Evolutionary conservation across 2,888 invertebrate genomes (phyloP), one percentile per base, ranked within the genome.

Genomic region (Watsonalla binaria): DNA sequence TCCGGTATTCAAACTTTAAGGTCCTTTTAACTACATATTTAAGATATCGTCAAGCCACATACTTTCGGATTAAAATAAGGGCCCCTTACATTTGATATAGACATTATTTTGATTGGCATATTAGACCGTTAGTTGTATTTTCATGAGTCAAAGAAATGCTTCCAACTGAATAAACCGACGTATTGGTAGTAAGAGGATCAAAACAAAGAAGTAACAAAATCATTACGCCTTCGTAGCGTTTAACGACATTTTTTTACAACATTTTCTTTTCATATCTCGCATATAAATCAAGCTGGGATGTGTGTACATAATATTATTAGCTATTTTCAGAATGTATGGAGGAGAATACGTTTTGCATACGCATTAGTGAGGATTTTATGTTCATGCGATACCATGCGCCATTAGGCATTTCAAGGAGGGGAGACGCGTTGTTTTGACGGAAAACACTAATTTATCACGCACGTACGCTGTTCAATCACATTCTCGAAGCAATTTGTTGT

Each of bases 361-460:
- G 35, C 49, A 49, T 37, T 49, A 49, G 49, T 37, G 11, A 49
- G 15, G 49, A 37, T 49, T 49, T 51, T 45, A 45, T 51, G 51
- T 42, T 24, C 24, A 53, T n/a, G 58, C 63, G 60, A 62, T 60
- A 62, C 57, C 54, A 54, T 53, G 55, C 57, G 54, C 61, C 61
- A 67, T 67, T 67, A 63, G 61, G 59, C 63, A 59, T 62, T 62
- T 63, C 62, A 65, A 63, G 60, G 61, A 57, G 49, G 39, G 14
- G 51, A 57, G 57, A 49, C 54, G 57, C 62, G 60, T 52, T 67
- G 65, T 63, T 65, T 63, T 63, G 67, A 59, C 59, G 59, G 58
- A 59, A 61, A 62, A 60, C 55, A 56, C 61, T 60, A 63, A 63
- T 67, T 67, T 63, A 67, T 67, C 67, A 65, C 58, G 46, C 53